Conservation (phyloP, 2,113 vertebrate genomes). For the Hucho hucho region DNA sequence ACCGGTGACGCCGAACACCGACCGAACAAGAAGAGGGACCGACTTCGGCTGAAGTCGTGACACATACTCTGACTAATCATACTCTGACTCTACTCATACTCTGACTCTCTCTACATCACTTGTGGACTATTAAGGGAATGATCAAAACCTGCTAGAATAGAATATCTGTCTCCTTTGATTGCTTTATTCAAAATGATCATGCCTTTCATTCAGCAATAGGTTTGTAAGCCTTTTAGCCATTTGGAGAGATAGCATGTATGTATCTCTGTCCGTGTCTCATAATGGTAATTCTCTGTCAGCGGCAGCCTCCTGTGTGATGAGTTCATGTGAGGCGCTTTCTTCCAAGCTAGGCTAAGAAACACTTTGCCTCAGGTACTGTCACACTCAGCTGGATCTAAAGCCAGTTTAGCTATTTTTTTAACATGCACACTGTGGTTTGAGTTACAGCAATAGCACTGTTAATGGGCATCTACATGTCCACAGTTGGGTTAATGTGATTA, state of each 20-base stretch:
- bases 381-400: neutral
- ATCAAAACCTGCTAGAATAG: too few species aligned
- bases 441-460: neutral
- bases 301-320: neutral
- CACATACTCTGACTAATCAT: too few species aligned
- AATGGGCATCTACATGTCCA: neutral
- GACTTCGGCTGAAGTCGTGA: too few species aligned
- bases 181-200: too few species aligned
- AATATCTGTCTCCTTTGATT: too few species aligned
- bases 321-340: neutral
- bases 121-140: too few species aligned
- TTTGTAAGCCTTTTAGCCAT: too few species aligned
- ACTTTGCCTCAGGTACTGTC: neutral
- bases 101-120: too few species aligned
- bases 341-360: neutral
- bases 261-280: neutral
- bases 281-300: neutral
- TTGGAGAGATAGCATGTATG: neutral
- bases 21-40: too few species aligned
- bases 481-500: neutral
- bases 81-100: too few species aligned
- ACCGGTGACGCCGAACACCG: too few species aligned
- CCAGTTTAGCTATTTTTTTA: neutral
- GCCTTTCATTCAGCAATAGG: too few species aligned
- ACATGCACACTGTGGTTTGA: neutral